phyloP scores from a whole-genome alignment of 2,113 vertebrate genomes.

The Nothoprocta perdicaria region DNA sequence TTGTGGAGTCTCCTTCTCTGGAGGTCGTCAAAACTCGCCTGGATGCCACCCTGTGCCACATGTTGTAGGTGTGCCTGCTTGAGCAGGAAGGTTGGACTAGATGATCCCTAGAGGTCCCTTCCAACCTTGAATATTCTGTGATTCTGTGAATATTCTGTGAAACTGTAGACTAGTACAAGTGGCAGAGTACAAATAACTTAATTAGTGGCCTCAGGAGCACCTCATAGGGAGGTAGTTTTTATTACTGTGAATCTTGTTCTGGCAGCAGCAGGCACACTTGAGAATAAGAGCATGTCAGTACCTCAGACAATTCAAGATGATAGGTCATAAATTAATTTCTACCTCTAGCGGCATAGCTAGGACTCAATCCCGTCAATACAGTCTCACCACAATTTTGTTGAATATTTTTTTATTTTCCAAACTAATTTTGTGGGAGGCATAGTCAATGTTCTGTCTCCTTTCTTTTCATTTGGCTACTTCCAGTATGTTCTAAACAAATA shows the following conservation, averaged over 20 bases:
- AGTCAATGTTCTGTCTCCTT: neutral
- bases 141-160: no score
- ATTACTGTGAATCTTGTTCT: slow-evolving; percentile 12
- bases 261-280: neutral
- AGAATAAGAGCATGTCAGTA: slow-evolving; percentile 5
- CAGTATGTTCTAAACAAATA: neutral
- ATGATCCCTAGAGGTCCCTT: no score
- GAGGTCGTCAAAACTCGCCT: no score
- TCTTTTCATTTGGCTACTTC: neutral
- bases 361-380: neutral
- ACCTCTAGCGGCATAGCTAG: neutral
- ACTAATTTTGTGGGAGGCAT: neutral
- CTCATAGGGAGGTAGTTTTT: slow-evolving; percentile 10
- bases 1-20: no score
- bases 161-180: neutral
- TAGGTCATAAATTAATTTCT: slow-evolving; percentile 30
- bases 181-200: slow-evolving; percentile 2
- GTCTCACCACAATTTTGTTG: neutral
- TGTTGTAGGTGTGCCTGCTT: no score
- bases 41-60: no score
- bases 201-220: neutral
- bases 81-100: no score
- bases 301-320: neutral
- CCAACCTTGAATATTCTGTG: no score
- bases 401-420: neutral